phyloP scores from a whole-genome alignment of 2,113 vertebrate genomes.

The Megaleporinus macrocephalus region DNA sequence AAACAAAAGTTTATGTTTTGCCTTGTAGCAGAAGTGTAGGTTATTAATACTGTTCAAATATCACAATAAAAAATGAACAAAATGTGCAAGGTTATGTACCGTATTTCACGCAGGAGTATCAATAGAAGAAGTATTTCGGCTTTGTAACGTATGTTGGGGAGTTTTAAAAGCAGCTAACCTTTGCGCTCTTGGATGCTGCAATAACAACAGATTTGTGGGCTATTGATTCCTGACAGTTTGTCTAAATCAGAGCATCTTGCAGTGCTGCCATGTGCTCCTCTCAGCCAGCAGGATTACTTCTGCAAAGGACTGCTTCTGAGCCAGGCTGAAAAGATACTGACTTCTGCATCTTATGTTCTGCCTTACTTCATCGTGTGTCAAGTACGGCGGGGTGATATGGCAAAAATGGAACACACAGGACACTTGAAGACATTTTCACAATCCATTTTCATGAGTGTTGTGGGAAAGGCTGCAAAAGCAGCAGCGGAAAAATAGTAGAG shows the following conservation, averaged over 20 bases:
- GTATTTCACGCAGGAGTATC: neutral
- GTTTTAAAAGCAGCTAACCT: conserved; percentile 56
- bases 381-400: neutral
- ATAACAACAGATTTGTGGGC: conserved; percentile 24
- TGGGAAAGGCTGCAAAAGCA: too few species aligned
- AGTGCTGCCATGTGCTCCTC: conserved; percentile 47
- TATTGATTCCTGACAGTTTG: conserved; percentile 68
- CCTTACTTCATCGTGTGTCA: neutral
- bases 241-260: conserved; percentile 52
- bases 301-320: conserved; percentile 34
- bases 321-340: conserved; percentile 7
- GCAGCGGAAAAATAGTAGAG: too few species aligned
- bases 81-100: too few species aligned
- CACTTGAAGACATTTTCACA: too few species aligned
- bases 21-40: too few species aligned
- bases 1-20: neutral
- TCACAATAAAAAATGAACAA: too few species aligned
- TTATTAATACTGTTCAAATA: too few species aligned
- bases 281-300: conserved; percentile 58
- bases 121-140: neutral
- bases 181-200: conserved; percentile 38
- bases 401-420: neutral
- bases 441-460: too few species aligned
- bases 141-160: conserved; percentile 4
- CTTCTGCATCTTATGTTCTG: neutral